A percentile compares a stretch with the other conserved stretches of the same genome.
phyloP scores from a whole-genome alignment of 2,888 invertebrate species.

The Thymelicus lineola region DNA sequence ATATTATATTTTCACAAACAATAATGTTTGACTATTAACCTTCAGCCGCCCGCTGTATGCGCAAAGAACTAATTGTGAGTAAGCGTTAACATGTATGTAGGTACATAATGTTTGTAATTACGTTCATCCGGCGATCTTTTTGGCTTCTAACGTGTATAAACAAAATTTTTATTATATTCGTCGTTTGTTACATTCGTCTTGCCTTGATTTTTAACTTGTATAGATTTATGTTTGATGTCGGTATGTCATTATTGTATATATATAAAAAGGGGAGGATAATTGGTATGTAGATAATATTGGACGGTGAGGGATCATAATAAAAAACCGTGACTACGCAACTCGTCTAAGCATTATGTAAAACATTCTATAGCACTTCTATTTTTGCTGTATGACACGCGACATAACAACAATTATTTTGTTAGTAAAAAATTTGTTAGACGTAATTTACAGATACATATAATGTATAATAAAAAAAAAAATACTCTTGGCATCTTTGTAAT shows the following conservation, averaged over 20 bases:
- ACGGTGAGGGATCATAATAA: conserved; percentile 13
- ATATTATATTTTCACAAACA: conserved; percentile 26
- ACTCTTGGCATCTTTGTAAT: too few species aligned
- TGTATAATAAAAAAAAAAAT: too few species aligned
- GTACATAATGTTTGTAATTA: conserved; percentile 27
- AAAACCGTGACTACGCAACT: neutral
- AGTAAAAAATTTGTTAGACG: too few species aligned
- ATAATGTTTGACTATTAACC: conserved; percentile 25
- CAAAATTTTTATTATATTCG: neutral
- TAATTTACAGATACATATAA: too few species aligned
- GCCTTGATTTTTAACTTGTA: neutral
- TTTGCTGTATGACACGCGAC: neutral
- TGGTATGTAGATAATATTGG: conserved; percentile 14
- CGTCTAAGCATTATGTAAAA: neutral
- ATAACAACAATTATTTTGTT: neutral
- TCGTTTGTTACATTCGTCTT: neutral
- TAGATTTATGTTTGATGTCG: too few species aligned
- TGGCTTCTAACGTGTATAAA: conserved; percentile 13
- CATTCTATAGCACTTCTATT: neutral
- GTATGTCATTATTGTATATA: neutral
- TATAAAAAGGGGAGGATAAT: conserved; percentile 19
- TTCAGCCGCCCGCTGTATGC: conserved; percentile 17
- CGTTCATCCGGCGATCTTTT: conserved; percentile 31
- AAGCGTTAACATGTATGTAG: conserved; percentile 23
- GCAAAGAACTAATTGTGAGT: conserved; percentile 29